These are phyloP conservation scores for Xiphophorus couchianus DNA, from an alignment of 2,113 vertebrate genomes.

Conservation along the genomic window DNA sequence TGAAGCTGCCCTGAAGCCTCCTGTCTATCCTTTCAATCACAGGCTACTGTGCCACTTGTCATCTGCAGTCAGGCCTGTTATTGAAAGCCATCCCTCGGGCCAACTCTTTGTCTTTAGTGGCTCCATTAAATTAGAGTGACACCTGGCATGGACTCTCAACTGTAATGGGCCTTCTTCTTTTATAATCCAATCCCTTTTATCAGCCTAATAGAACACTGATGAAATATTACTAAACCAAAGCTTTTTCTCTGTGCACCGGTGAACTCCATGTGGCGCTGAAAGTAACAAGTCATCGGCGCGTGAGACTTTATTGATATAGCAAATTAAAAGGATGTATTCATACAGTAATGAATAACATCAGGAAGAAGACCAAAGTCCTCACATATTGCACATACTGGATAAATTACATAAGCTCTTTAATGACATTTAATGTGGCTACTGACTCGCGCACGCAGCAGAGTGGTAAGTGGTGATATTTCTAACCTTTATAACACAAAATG, in stretches of 20 bases:
- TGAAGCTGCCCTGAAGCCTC: constrained; percentile 14
- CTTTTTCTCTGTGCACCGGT: constrained; percentile 31
- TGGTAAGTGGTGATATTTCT: constrained; percentile 46
- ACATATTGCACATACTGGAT: constrained; percentile 27
- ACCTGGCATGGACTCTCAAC: constrained; percentile 61
- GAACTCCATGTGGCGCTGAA: constrained; percentile 17
- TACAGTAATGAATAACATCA: constrained; percentile 37
- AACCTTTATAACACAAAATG: constrained; percentile 29
- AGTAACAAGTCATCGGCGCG: constrained; percentile 40
- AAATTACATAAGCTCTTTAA: constrained; percentile 37
- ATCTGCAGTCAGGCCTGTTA: constrained; percentile 57
- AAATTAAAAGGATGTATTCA: constrained; percentile 57
- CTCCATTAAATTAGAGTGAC: constrained; percentile 69
- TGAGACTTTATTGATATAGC: constrained; percentile 38
- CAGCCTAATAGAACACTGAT: constrained; percentile 58
- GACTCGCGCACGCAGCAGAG: constrained; percentile 28
- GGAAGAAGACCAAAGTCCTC: constrained; percentile 15
- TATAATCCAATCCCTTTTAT: constrained; percentile 56
- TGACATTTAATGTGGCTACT: constrained; percentile 31
- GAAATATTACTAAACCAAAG: constrained; percentile 54
- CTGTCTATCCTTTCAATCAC: constrained; percentile 45
- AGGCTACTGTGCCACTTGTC: constrained; percentile 57
- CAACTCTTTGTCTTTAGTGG: constrained; percentile 65
- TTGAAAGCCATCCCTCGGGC: constrained; percentile 56
- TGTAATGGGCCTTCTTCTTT: constrained; percentile 54